These are phyloP conservation scores for Apotomis capreana DNA, from an alignment of 2,888 invertebrate species.

Conservation along the genomic window DNA sequence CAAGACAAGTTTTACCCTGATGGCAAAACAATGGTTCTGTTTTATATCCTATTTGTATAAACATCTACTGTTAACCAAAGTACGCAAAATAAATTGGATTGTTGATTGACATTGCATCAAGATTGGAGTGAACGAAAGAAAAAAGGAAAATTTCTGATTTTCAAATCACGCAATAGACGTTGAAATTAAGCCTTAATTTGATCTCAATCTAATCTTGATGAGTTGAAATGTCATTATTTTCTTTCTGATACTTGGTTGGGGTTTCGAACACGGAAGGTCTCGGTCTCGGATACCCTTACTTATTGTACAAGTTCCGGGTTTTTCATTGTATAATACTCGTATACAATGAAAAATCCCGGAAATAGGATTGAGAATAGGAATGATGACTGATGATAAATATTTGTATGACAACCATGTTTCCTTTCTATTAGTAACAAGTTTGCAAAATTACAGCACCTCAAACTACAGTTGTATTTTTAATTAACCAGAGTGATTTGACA, in stretches of 20 bases:
- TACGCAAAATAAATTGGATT: slow-evolving; percentile 33
- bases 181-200: slow-evolving; percentile 41
- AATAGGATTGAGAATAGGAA: too few relatives aligned
- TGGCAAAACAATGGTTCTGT: background rate
- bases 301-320: background rate
- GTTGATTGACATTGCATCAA: slow-evolving; percentile 38
- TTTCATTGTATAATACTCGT: too few relatives aligned
- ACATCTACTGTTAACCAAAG: slow-evolving; percentile 20
- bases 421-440: too few relatives aligned
- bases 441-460: too few relatives aligned
- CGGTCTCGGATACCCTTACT: background rate
- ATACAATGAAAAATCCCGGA: too few relatives aligned
- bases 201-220: slow-evolving; percentile 40
- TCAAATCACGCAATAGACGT: slow-evolving; percentile 37
- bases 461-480: too few relatives aligned
- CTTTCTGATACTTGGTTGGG: slow-evolving; percentile 9
- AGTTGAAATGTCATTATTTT: slow-evolving; percentile 31
- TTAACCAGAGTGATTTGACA: too few relatives aligned
- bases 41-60: slow-evolving; percentile 4
- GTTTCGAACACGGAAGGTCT: background rate
- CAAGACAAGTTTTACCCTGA: background rate
- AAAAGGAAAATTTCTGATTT: slow-evolving; percentile 36
- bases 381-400: too few relatives aligned
- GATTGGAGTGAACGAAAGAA: slow-evolving; percentile 33
- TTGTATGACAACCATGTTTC: too few relatives aligned